Evolutionary conservation across 2,797 vertebrate genomes (phyloP), one percentile per base, ranked within the genome.

Genomic region (Eulemur coronatus): DNA sequence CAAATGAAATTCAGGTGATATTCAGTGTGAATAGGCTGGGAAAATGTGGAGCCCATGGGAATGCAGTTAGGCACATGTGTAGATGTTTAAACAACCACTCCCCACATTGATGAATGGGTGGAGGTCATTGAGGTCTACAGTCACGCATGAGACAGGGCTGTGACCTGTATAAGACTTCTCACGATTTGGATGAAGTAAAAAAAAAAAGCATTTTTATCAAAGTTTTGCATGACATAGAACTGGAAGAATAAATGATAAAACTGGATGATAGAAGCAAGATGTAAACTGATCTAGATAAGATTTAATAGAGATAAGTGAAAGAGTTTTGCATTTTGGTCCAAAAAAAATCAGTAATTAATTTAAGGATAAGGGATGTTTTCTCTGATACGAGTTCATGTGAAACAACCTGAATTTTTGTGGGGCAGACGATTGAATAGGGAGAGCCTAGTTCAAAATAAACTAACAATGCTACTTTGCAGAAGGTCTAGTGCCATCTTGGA

Each of bases 311-410:
- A 95, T 93, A 95, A 95, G 81, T 33, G 20, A 30, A 93, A 90
- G 94, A 76, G n/a, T 46, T 48, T 96, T 97, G n/a, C 69, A 94
- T 96, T 35, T 96, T 85, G 50, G 61, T 97, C 93, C 95, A 85
- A 93, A 65, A 86, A 73, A 82, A 65, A 70, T 61, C 35, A 92
- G n/a, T 89, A 79, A 57, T 63, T 61, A 86, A 65, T 3, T 82
- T 73, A 94, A 91, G 28, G 26, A 91, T 63, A 14, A 81, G 12
- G 30, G 28, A 79, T 48, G 8, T 5, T 94, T 91, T 35, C 61
- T 82, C 50, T 73, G 55, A 84, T n/a, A 88, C 38, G 4, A 57
- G 65, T 48, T 91, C 50, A 30, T 48, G 46, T 79, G 78, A 96
- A 96, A 93, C 79, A 50, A 82, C 82, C 24, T 59, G 85, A 78